phyloP scores from a whole-genome alignment of 2,797 vertebrate species.

The Premnoplex brunnescens region DNA sequence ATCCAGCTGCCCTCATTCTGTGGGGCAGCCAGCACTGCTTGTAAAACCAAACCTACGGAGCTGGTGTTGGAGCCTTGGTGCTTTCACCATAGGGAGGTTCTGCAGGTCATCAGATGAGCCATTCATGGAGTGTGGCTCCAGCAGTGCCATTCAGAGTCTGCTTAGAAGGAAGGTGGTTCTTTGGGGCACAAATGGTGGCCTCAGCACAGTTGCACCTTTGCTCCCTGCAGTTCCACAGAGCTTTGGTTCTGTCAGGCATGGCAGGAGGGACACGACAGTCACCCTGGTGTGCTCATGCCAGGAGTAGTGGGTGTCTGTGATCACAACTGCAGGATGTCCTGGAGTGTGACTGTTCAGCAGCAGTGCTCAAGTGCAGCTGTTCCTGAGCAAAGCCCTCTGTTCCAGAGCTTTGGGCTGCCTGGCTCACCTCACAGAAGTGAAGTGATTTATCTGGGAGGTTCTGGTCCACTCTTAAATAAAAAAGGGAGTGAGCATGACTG shows the following conservation, averaged over 20 bases:
- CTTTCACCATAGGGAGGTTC: background rate
- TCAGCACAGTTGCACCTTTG: background rate
- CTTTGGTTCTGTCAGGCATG: background rate
- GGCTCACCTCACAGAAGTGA: background rate
- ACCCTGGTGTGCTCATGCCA: fast-evolving
- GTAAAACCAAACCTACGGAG: background rate
- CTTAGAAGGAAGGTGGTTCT: background rate
- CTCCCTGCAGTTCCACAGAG: background rate
- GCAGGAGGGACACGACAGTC: background rate
- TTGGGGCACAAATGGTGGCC: background rate
- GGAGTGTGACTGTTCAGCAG: background rate
- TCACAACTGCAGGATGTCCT: background rate
- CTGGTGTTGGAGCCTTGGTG: background rate
- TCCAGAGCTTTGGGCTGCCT: background rate
- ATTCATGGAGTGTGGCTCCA: fast-evolving
- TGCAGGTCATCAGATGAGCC: fast-evolving
- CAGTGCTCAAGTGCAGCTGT: background rate
- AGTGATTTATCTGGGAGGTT: background rate
- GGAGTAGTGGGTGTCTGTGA: background rate
- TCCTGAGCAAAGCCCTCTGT: background rate
- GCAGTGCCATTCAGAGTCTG: background rate
- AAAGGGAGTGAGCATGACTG: background rate
- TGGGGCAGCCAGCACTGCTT: background rate
- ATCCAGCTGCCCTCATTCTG: background rate
- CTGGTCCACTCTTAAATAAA: background rate